A percentile compares a stretch with the other conserved stretches of the same genome.
Conservation (phyloP, 1,140 invertebrate genomes). For the Meloidogyne exigua region DNA sequence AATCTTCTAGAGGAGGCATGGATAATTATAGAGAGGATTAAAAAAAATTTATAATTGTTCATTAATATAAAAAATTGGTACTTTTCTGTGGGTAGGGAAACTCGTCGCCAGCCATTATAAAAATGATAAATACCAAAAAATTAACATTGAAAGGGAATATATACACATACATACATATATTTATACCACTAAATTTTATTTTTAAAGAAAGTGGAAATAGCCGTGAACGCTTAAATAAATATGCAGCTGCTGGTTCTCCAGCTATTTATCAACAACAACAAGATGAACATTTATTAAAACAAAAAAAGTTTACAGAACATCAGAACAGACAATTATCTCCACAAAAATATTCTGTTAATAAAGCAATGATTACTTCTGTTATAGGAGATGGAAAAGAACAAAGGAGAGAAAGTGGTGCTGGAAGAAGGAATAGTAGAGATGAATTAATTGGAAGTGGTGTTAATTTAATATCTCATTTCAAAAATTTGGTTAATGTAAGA, state of each 20-base stretch:
- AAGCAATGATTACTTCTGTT: neutral
- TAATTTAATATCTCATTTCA: constrained; percentile 26
- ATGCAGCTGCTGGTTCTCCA: constrained; percentile 14
- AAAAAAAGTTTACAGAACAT: neutral
- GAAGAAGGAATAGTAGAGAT: constrained; percentile 19
- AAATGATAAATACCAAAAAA: too few species aligned
- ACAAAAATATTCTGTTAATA: constrained; percentile 15
- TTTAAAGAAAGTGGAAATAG: neutral
- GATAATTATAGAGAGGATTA: too few species aligned
- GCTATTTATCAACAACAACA: constrained; percentile 14
- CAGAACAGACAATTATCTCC: neutral
- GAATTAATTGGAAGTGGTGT: constrained; percentile 6
- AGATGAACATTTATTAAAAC: constrained; percentile 3
- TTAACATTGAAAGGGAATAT: too few species aligned
- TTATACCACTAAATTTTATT: neutral
- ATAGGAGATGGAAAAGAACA: neutral
- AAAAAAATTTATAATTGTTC: too few species aligned
- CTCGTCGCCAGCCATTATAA: too few species aligned
- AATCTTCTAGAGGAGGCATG: neutral
- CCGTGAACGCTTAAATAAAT: constrained; percentile 23
- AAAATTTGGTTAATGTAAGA: constrained; percentile 12
- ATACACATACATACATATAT: neutral
- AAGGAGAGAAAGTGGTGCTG: neutral
- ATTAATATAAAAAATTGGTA: too few species aligned
- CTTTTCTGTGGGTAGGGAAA: too few species aligned